Base-by-base conservation (phyloP, 1,140 invertebrate species). In the Drosophila ironensis region DNA sequence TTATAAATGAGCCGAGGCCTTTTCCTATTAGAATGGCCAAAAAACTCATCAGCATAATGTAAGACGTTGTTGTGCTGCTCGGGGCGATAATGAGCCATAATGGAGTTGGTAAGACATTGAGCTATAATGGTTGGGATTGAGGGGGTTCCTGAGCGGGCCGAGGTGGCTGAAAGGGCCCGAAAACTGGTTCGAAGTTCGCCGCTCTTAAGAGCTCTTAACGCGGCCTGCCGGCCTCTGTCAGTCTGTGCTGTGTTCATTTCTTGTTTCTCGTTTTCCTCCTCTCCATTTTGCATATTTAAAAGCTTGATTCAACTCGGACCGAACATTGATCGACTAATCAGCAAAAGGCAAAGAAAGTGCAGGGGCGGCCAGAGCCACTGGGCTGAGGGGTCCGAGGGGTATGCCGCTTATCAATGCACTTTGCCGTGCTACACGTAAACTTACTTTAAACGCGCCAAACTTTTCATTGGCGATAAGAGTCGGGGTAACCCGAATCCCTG, bases 21-120 rank as follows among this genome's bases (percentile, higher is more conserved):
- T 84, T 78, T 78, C 57, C 73, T 84, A 84, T 86, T 86, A 86
- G 73, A 84, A 73, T 56, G 63, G 53, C 52, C 68, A 69, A 59
- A 73, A 84, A 88, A 68, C 78, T 76, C 87, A 89, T 89, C 87
- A 89, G 72, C 87, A 89, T 89, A 89, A 89, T 89, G 84, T 87
- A 73, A 88, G 88, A 72, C 50, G 75, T 64, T 87, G 60, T 63
- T 87, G 60, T 63, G 60, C 51, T 57, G 78, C 87, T 89, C 50
- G 76, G 72, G 75, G 87, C 82, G 82, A 89, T 89, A 89, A 89
- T 89, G 87, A 89, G 87, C 84, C 80, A 89, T 89, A 89, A 89
- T 89, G 87, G 87, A 77, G 78, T 71, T 59, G 77, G 60, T 25
- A 40, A n/a, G n/a, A n/a, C n/a, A n/a, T n/a, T n/a, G n/a, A n/a